Conservation (phyloP, 2,113 vertebrate species). For the Spea multiplicata region DNA sequence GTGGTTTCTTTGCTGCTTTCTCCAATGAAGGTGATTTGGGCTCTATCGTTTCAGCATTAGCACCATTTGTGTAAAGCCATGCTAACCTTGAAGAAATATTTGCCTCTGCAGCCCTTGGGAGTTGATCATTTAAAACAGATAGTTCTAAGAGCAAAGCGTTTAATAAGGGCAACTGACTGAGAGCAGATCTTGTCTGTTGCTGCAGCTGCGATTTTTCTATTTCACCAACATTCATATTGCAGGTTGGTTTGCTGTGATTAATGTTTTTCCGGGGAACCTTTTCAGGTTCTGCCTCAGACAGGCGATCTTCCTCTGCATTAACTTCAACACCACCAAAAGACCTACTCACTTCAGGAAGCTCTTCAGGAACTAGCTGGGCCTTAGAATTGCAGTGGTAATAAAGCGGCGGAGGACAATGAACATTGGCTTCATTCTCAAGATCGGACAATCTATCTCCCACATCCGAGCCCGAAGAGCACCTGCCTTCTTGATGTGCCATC, state of each 20-base stretch:
- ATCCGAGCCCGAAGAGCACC: not conserved
- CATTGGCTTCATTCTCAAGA: conserved; percentile 54
- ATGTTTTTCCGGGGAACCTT: not conserved
- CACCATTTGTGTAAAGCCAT: conserved; percentile 60
- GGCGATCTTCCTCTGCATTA: not conserved
- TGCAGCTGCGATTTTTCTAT: not conserved
- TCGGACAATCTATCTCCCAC: conserved; percentile 48
- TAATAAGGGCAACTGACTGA: conserved; percentile 77
- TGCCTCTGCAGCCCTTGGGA: conserved; percentile 54
- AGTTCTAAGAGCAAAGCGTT: conserved; percentile 82
- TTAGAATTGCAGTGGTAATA: conserved; percentile 67
- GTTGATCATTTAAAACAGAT: conserved; percentile 65
- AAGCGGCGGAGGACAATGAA: conserved; percentile 78
- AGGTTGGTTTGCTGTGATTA: not conserved
- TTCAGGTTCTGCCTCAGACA: not conserved
- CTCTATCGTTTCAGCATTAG: not conserved
- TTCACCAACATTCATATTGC: not conserved
- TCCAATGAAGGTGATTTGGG: conserved; percentile 13
- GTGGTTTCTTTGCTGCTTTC: conserved; percentile 8
- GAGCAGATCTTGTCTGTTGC: conserved; percentile 15
- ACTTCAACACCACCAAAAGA: conserved; percentile 13
- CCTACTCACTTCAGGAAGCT: conserved; percentile 37
- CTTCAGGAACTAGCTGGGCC: not conserved
- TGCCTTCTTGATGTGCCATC: conserved; percentile 37
- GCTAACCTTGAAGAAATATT: conserved; percentile 56